phyloP scores from a whole-genome alignment of 2,797 vertebrate genomes.

The Gadopsis marmoratus region DNA sequence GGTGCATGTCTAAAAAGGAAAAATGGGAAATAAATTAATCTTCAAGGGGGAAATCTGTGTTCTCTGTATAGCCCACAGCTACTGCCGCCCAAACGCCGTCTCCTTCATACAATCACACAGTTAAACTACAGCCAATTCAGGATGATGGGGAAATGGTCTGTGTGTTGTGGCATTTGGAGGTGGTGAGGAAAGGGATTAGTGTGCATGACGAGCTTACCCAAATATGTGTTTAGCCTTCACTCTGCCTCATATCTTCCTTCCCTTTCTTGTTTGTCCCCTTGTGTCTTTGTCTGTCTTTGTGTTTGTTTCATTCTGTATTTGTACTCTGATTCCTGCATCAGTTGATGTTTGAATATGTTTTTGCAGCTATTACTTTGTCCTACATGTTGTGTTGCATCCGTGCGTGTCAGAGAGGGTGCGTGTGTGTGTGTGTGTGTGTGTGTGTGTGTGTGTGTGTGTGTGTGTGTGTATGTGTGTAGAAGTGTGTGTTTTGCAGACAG shows the following conservation, averaged over 20 bases:
- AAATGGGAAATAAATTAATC: neutral
- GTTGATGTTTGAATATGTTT: constrained; percentile 11
- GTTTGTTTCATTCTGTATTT: constrained; percentile 28
- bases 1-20: neutral
- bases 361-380: constrained; percentile 20
- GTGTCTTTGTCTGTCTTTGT: constrained; percentile 15
- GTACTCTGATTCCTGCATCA: constrained; percentile 2
- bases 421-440: constrained; percentile 12
- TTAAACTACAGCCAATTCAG: neutral
- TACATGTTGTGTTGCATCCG: constrained; percentile 30
- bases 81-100: neutral
- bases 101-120: neutral
- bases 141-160: constrained; percentile 11
- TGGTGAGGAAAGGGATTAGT: constrained; percentile 53
- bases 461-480: constrained; percentile 4
- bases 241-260: constrained; percentile 37
- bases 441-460: constrained; percentile 8
- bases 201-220: constrained; percentile 42
- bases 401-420: neutral
- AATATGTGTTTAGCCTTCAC: constrained; percentile 36
- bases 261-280: constrained; percentile 32
- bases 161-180: constrained; percentile 38
- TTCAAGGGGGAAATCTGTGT: neutral
- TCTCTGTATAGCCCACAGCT: constrained; percentile 1
- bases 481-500: constrained; percentile 1